Percentiles rank a stretch among this genome's conserved stretches.
phyloP scores from a whole-genome alignment of 2,113 vertebrate species.

The Nansenia antarctica region DNA sequence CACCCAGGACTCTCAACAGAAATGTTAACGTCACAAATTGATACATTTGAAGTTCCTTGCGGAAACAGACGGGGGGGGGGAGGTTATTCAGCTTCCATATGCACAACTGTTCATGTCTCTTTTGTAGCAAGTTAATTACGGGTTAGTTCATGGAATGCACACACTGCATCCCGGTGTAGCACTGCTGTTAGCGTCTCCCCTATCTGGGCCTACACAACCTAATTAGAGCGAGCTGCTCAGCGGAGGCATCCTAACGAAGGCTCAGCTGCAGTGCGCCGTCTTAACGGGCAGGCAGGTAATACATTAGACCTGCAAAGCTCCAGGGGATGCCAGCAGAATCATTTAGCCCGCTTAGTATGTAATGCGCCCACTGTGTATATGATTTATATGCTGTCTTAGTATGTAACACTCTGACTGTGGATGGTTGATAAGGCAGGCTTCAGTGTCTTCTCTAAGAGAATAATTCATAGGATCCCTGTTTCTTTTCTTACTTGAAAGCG shows the following conservation, averaged over 20 bases:
- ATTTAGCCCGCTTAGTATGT: conserved; percentile 15
- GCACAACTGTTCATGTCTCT: too few relatives aligned
- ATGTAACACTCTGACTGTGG: not conserved
- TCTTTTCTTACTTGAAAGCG: not conserved
- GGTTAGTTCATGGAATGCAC: too few relatives aligned
- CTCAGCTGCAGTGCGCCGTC: not conserved
- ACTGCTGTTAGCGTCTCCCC: not conserved
- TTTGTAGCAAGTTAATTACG: too few relatives aligned
- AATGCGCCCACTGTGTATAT: not conserved
- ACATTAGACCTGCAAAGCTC: not conserved
- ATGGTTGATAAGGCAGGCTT: not conserved
- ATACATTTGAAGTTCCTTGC: too few relatives aligned
- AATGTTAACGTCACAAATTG: too few relatives aligned
- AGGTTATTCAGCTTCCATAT: too few relatives aligned
- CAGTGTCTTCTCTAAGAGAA: conserved; percentile 9
- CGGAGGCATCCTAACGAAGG: not conserved
- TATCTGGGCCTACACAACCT: not conserved
- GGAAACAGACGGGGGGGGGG: too few relatives aligned
- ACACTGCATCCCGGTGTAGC: too few relatives aligned
- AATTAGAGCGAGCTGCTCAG: not conserved
- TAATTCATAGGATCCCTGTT: conserved; percentile 16
- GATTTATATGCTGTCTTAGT: not conserved
- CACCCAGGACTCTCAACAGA: too few relatives aligned
- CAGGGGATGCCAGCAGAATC: not conserved
- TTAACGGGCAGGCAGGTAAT: conserved; percentile 2